Percentiles rank a stretch among this genome's conserved stretches.
Conservation (phyloP, 2,113 vertebrate genomes). For the Phoxinus phoxinus region DNA sequence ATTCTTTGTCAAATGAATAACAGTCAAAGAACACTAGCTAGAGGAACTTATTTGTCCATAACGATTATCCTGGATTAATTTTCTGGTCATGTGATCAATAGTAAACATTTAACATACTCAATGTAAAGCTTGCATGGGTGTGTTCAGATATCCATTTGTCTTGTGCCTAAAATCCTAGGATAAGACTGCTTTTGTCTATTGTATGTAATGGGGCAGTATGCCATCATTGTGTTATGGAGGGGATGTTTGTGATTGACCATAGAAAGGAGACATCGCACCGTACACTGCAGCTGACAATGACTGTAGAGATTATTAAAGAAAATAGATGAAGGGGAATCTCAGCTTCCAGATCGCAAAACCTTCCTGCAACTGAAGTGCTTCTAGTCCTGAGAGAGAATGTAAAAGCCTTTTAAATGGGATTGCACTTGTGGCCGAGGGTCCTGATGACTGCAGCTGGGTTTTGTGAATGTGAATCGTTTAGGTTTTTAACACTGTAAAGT, state of each 20-base stretch:
- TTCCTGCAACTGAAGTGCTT: not conserved
- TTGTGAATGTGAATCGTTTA: not conserved
- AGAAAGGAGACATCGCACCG: not conserved
- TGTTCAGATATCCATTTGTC: slow-evolving; percentile 66
- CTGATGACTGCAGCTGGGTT: not conserved
- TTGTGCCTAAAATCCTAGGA: slow-evolving; percentile 46
- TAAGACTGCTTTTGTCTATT: slow-evolving; percentile 65
- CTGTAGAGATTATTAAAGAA: not conserved
- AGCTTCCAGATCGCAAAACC: not conserved
- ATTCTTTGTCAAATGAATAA: not conserved
- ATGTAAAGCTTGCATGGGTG: slow-evolving; percentile 37
- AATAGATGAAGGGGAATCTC: not conserved
- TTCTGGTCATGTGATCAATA: slow-evolving; percentile 9
- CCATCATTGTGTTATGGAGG: slow-evolving; percentile 1
- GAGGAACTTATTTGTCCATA: not conserved
- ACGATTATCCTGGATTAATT: slow-evolving; percentile 18
- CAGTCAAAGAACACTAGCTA: not conserved
- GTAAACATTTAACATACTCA: slow-evolving; percentile 9
- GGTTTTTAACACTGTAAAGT: not conserved
- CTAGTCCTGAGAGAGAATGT: too few species aligned
- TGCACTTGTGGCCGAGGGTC: not conserved
- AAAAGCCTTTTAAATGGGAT: not conserved
- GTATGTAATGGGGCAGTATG: not conserved
- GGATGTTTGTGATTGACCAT: not conserved
- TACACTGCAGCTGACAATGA: not conserved